Percentiles rank a stretch among this genome's conserved stretches.
Conservation (phyloP, 92 coral and sea anemone species). For the Umimayanthus chanpuru region DNA sequence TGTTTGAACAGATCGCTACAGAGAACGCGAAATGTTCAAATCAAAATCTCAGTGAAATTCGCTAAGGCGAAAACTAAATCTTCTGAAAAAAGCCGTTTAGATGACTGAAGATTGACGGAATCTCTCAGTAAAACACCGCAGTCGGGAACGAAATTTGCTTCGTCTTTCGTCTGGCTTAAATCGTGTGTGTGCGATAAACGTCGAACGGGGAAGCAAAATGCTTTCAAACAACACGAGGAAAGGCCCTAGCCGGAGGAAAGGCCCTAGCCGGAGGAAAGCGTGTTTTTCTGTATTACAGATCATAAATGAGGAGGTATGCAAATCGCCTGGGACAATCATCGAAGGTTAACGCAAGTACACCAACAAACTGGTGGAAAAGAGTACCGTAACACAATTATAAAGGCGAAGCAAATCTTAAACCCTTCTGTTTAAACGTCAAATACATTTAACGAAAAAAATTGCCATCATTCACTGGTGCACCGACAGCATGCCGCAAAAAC, state of each 20-base stretch:
- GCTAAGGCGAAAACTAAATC: constrained; percentile 14
- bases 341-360: background rate
- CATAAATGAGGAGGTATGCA: constrained; percentile 34
- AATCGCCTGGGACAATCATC: constrained; percentile 8
- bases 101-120: background rate
- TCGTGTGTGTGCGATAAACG: background rate
- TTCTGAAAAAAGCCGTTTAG: background rate
- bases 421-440: background rate
- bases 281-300: constrained; percentile 20
- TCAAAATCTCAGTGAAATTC: constrained; percentile 7
- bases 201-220: constrained; percentile 13
- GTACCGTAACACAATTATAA: background rate
- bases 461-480: constrained; percentile 14
- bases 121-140: constrained; percentile 7
- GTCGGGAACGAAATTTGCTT: constrained; percentile 16
- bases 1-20: background rate
- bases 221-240: background rate
- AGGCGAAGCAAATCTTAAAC: background rate
- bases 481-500: constrained; percentile 2
- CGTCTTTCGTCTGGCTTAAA: background rate
- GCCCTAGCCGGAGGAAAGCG: background rate
- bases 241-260: too few species aligned
- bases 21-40: background rate
- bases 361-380: background rate
- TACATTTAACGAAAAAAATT: background rate